Conservation (phyloP, 1,140 invertebrate genomes). For the Oreohelix idahoensis region DNA sequence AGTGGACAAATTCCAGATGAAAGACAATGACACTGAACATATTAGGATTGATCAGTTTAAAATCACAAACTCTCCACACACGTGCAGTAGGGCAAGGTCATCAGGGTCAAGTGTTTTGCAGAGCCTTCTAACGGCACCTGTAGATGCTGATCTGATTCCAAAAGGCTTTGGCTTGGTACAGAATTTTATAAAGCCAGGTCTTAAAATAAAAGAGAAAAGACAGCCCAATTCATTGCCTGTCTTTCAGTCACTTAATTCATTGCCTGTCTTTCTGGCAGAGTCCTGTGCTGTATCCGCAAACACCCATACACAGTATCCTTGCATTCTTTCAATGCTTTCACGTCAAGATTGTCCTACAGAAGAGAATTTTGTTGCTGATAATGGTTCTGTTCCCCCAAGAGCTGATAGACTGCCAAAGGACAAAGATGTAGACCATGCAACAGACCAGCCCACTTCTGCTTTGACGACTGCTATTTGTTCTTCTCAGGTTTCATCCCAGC, state of each 20-base stretch:
- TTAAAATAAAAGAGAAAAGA: not conserved
- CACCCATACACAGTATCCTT: not conserved
- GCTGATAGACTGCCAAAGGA: no score
- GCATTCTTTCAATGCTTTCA: not conserved
- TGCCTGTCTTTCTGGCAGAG: not conserved
- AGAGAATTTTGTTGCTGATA: not conserved
- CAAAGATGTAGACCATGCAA: not conserved
- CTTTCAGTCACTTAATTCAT: not conserved
- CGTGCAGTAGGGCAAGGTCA: not conserved
- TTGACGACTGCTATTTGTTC: no score
- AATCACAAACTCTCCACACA: not conserved
- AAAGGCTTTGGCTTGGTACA: not conserved
- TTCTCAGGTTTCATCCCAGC: not conserved
- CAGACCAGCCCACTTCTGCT: not conserved
- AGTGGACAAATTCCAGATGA: not conserved
- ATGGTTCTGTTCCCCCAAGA: not conserved
- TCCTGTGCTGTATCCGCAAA: not conserved
- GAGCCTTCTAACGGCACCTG: slow-evolving; percentile 2
- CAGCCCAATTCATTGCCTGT: no score
- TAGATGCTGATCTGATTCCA: not conserved
- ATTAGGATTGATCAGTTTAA: not conserved
- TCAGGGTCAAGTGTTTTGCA: not conserved
- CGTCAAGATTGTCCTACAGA: not conserved
- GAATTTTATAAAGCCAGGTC: slow-evolving; percentile 1
- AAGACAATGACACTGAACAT: not conserved